Evolutionary conservation across 2,113 vertebrate species (phyloP).

Genomic region (Scolopax mira): DNA sequence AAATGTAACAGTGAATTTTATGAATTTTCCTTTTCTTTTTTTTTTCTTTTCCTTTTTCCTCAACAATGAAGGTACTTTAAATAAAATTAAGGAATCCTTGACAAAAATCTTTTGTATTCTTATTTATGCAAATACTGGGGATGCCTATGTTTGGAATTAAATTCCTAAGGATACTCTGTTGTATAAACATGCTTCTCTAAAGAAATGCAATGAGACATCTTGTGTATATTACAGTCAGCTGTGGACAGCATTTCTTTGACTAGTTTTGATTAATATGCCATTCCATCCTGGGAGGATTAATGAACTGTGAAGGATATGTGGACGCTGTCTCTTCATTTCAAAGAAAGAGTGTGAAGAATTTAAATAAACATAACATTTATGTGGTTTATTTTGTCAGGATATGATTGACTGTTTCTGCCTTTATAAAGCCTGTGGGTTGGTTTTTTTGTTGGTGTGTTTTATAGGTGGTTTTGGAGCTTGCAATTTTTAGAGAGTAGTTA

Average conservation of each 20-base stretch:
- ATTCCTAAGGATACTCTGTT: neutral
- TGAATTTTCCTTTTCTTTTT: neutral
- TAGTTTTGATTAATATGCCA: constrained; percentile 18
- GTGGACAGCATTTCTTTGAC: neutral
- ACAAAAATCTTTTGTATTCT: neutral
- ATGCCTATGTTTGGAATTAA: neutral
- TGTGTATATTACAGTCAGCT: neutral
- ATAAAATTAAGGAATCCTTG: neutral
- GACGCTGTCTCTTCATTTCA: constrained; percentile 5
- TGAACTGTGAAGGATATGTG: constrained; percentile 38
- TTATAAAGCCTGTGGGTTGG: neutral
- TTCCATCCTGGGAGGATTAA: constrained; percentile 23
- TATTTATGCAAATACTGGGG: neutral
- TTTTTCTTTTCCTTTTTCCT: neutral
- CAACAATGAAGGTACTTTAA: neutral
- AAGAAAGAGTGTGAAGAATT: constrained; percentile 11
- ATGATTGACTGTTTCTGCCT: neutral
- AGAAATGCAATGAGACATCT: neutral
- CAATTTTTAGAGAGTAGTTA: neutral
- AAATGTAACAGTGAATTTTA: neutral
- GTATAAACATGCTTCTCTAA: neutral
- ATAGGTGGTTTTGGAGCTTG: neutral
- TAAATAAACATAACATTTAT: constrained; percentile 40
- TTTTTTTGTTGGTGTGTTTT: neutral
- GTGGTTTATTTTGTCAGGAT: neutral